A percentile compares a stretch with the other conserved stretches of the same genome.
Evolutionary conservation across 1,140 invertebrate species (phyloP).

Genomic region (Ladona fulva): DNA sequence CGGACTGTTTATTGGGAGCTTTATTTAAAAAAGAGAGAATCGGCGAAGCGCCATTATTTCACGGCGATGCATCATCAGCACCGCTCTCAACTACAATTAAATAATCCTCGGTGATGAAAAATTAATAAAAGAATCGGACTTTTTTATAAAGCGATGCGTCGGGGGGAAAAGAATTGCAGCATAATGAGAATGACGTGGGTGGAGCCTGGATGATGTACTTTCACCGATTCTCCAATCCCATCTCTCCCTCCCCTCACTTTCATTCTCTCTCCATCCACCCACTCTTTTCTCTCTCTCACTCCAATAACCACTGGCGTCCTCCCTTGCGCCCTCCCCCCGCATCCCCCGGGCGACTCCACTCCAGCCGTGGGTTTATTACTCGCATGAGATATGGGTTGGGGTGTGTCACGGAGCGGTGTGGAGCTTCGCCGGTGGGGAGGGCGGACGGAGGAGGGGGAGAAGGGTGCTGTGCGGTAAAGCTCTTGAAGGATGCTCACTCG

Average conservation of each 20-base stretch:
- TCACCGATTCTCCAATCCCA: background rate
- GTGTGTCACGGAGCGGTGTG: background rate
- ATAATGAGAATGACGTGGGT: background rate
- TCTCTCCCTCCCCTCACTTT: background rate
- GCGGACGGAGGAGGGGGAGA: background rate
- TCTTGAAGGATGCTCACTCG: background rate
- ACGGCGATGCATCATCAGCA: too few species aligned
- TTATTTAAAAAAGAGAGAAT: too few species aligned
- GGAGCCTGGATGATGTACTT: background rate
- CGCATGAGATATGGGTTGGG: background rate
- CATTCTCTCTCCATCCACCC: background rate
- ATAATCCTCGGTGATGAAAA: too few species aligned
- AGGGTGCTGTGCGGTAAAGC: background rate
- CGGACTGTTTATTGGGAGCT: too few species aligned
- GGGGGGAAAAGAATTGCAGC: background rate
- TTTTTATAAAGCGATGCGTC: too few species aligned
- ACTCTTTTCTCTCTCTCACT: background rate
- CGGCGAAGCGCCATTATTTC: too few species aligned
- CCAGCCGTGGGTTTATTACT: constrained; percentile 2
- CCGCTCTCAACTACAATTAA: too few species aligned
- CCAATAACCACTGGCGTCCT: background rate
- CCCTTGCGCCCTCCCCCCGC: background rate
- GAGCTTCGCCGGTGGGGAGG: background rate
- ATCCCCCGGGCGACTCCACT: background rate
- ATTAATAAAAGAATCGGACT: too few species aligned